Conservation (phyloP, 2,888 invertebrate species). For the Macrosoma leucophasiata region DNA sequence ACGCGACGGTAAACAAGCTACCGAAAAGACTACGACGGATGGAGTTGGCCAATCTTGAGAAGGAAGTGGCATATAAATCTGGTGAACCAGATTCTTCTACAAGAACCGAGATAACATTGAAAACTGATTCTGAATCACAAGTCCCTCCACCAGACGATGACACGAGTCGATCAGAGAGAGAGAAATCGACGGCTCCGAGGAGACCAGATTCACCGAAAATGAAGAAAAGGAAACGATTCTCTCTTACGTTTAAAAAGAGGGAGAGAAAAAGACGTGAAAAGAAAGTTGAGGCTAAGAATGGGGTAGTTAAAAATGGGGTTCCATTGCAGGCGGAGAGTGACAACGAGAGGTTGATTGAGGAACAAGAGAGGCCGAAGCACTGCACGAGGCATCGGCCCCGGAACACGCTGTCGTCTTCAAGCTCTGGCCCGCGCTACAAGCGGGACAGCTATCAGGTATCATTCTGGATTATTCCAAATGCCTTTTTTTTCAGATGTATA, state of each 20-base stretch:
- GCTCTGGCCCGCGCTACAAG: conserved; percentile 70
- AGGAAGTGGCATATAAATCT: conserved; percentile 63
- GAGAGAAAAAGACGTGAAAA: conserved; percentile 65
- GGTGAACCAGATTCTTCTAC: conserved; percentile 61
- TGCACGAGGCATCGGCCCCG: conserved; percentile 55
- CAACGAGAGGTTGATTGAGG: conserved; percentile 63
- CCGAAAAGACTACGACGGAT: conserved; percentile 66
- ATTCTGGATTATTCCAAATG: too few relatives aligned
- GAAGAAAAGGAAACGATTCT: conserved; percentile 66
- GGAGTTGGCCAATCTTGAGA: conserved; percentile 66
- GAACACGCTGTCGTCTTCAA: conserved; percentile 60
- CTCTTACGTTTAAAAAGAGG: conserved; percentile 63
- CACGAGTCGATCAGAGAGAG: conserved; percentile 64
- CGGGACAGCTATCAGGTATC: conserved; percentile 73
- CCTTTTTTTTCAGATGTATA: too few relatives aligned
- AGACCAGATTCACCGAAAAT: conserved; percentile 64
- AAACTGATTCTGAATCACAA: conserved; percentile 64
- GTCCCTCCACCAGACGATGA: conserved; percentile 60
- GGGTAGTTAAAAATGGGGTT: conserved; percentile 48
- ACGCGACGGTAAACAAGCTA: conserved; percentile 69
- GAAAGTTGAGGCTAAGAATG: conserved; percentile 58
- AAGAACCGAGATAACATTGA: conserved; percentile 56
- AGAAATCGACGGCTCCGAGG: conserved; percentile 55
- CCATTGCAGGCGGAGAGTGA: conserved; percentile 55
- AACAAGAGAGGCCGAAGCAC: conserved; percentile 52